Evolutionary conservation across 2,113 vertebrate genomes (phyloP).

Genomic region (Caranx melampygus): DNA sequence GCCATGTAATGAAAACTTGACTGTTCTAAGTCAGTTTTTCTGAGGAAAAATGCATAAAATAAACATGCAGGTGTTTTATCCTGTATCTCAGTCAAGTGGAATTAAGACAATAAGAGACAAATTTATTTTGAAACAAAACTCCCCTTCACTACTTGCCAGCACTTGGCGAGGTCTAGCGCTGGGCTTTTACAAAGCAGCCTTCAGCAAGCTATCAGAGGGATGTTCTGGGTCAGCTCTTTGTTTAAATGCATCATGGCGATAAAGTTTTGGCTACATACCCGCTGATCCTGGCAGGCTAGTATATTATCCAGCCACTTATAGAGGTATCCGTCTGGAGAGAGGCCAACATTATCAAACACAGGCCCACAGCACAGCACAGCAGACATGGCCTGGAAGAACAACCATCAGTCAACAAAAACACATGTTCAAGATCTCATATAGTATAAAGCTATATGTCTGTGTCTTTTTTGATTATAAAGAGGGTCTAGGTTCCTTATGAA

Average conservation of each 20-base stretch:
- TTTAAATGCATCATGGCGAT: conserved; percentile 52
- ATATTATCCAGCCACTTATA: conserved; percentile 99
- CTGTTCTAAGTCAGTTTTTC: conserved; percentile 7
- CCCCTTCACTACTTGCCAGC: conserved; percentile 4
- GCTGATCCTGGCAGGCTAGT: conserved; percentile 95
- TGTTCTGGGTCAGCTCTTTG: conserved; percentile 61
- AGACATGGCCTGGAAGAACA: conserved; percentile 92
- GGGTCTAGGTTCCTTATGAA: too few species aligned
- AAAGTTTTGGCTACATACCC: conserved; percentile 77
- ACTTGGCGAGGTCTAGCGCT: conserved; percentile 25
- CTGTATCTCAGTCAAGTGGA: conserved; percentile 26
- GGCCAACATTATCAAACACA: conserved; percentile 97
- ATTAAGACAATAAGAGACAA: conserved; percentile 26
- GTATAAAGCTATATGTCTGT: too few species aligned
- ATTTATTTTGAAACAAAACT: conserved; percentile 41
- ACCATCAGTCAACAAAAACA: conserved; percentile 38
- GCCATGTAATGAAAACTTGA: conserved; percentile 11
- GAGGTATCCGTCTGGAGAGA: conserved; percentile 97
- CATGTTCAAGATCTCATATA: not conserved
- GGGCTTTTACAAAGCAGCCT: conserved; percentile 37
- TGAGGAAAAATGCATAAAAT: conserved; percentile 18
- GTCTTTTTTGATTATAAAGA: too few species aligned
- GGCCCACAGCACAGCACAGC: conserved; percentile 98
- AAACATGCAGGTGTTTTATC: conserved; percentile 42
- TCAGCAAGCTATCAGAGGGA: conserved; percentile 37